Percentiles rank a stretch among this genome's conserved stretches.
These are phyloP conservation scores for Orgyia antiqua DNA, from an alignment of 2,888 invertebrate genomes.

Conservation along the genomic window DNA sequence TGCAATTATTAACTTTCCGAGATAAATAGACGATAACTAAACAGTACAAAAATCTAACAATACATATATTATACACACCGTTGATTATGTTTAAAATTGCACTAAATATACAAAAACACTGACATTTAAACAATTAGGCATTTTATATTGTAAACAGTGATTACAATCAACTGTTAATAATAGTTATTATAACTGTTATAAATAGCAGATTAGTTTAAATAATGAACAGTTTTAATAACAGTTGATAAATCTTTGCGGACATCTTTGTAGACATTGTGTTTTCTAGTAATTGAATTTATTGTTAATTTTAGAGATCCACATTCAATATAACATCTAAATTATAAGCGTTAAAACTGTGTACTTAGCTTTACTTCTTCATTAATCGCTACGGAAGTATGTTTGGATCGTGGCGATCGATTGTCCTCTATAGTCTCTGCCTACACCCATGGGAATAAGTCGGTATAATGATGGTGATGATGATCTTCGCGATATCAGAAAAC, in stretches of 20 bases:
- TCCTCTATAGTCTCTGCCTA: no score
- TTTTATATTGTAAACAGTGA: slow-evolving; percentile 9
- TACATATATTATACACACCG: slow-evolving; percentile 30
- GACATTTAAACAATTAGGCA: slow-evolving; percentile 38
- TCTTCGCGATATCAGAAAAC: no score
- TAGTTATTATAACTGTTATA: slow-evolving; percentile 5
- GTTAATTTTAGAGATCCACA: not conserved
- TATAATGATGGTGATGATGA: no score
- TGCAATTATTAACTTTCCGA: no score
- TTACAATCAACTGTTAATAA: slow-evolving; percentile 7
- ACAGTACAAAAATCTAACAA: no score
- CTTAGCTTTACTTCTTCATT: no score
- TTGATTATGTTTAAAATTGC: slow-evolving; percentile 44
- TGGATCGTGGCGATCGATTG: no score
- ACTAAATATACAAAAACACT: slow-evolving; percentile 24
- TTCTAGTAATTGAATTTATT: not conserved
- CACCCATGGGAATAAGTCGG: no score
- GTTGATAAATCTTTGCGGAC: not conserved
- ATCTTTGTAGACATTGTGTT: not conserved
- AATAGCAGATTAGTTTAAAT: not conserved
- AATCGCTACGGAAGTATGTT: no score
- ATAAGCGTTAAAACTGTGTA: no score
- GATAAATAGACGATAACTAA: no score
- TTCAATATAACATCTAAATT: no score
- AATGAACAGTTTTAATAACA: slow-evolving; percentile 1